phyloP scores from a whole-genome alignment of 2,888 invertebrate species.

The Antheraea yamamai region DNA sequence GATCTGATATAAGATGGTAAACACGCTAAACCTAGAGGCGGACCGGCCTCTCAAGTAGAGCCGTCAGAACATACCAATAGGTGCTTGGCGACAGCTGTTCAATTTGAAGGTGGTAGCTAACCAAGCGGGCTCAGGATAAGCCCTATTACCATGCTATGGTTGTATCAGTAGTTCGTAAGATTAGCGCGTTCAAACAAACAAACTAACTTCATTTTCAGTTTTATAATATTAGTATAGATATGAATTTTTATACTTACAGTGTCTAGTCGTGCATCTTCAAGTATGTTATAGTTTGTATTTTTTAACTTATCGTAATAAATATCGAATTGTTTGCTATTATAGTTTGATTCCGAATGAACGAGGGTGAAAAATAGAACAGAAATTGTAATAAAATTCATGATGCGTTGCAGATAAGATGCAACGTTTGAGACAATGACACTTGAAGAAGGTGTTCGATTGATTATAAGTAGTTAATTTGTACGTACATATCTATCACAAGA shows the following conservation, averaged over 20 bases:
- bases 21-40: too few species aligned
- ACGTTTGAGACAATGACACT: slow-evolving; percentile 28
- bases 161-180: too few species aligned
- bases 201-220: too few species aligned
- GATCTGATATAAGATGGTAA: too few species aligned
- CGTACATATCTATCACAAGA: slow-evolving; percentile 39
- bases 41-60: too few species aligned
- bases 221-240: neutral
- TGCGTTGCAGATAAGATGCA: neutral
- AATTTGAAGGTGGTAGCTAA: too few species aligned
- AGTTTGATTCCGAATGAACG: neutral
- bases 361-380: slow-evolving; percentile 12
- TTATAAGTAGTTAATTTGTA: slow-evolving; percentile 28
- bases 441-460: slow-evolving; percentile 30
- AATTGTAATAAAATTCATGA: slow-evolving; percentile 13
- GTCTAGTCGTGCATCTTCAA: slow-evolving; percentile 68
- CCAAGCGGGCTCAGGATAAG: too few species aligned
- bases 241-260: slow-evolving; percentile 54
- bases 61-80: too few species aligned
- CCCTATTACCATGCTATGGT: too few species aligned
- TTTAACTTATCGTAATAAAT: slow-evolving; percentile 19
- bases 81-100: too few species aligned
- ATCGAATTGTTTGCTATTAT: neutral
- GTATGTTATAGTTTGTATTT: slow-evolving; percentile 45
- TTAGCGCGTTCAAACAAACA: too few species aligned